Evolutionary conservation across 2,113 vertebrate genomes (phyloP).

Genomic region (Pangasianodon hypophthalmus): DNA sequence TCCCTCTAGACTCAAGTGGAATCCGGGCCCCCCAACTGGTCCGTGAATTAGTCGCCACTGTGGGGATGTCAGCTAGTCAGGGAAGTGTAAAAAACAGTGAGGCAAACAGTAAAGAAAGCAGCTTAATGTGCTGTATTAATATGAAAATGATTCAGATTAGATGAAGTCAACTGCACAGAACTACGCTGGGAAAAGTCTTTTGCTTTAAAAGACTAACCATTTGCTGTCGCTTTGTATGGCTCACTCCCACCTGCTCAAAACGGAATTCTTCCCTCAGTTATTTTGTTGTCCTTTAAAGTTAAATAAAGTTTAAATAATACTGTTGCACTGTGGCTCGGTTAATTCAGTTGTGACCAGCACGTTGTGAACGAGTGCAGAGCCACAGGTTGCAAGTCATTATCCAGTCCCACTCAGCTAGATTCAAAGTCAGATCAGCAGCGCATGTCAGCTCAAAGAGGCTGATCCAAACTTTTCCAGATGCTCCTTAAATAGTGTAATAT

Average conservation of each 20-base stretch:
- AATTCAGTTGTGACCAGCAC: background rate
- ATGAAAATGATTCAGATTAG: background rate
- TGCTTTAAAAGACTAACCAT: background rate
- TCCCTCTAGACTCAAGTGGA: background rate
- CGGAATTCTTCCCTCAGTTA: background rate
- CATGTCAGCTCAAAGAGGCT: background rate
- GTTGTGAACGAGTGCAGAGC: background rate
- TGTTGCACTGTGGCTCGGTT: background rate
- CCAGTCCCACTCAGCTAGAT: background rate
- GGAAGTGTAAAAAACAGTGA: background rate
- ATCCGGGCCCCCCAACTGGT: background rate
- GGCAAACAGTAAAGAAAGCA: background rate
- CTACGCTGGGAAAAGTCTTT: background rate
- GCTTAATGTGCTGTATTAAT: background rate
- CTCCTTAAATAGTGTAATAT: background rate
- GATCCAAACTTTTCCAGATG: background rate
- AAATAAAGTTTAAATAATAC: background rate
- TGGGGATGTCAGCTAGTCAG: background rate
- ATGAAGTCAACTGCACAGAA: background rate
- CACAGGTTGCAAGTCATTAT: background rate
- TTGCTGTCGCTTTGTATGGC: background rate
- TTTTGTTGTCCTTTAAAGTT: background rate
- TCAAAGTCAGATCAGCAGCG: background rate
- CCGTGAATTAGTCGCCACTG: background rate
- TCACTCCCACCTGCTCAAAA: background rate